These are phyloP conservation scores for Carettochelys insculpta DNA, from an alignment of 2,113 vertebrate genomes.

Conservation along the genomic window DNA sequence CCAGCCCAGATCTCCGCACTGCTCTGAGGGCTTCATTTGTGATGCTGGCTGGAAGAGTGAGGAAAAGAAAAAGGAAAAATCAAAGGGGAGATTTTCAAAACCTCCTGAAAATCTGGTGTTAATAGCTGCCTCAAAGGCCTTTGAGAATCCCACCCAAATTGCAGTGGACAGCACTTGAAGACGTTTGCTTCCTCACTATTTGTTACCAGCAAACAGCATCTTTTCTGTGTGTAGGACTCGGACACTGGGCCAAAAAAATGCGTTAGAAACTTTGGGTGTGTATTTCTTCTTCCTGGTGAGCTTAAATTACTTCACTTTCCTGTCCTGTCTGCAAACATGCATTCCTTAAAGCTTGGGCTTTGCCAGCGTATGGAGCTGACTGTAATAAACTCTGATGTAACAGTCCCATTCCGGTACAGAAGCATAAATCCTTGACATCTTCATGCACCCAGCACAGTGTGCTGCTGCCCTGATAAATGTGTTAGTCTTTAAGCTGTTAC, in stretches of 20 bases:
- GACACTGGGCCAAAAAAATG: neutral
- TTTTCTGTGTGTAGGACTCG: fast-evolving
- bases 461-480: no score
- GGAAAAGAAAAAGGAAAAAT: neutral
- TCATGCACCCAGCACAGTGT: no score
- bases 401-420: no score
- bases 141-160: neutral
- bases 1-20: neutral
- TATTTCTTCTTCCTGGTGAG: neutral
- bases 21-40: neutral
- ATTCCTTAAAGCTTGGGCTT: neutral
- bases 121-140: neutral
- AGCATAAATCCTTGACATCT: no score
- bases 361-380: neutral
- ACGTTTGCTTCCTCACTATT: constrained; percentile 15
- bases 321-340: neutral
- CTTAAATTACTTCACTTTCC: neutral
- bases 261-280: neutral
- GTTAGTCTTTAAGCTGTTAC: no score
- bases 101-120: constrained; percentile 1
- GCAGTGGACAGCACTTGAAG: neutral
- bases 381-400: neutral
- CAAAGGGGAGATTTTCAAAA: neutral
- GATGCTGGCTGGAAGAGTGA: neutral
- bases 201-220: constrained; percentile 11